A percentile compares a stretch with the other conserved stretches of the same genome.
phyloP scores from a whole-genome alignment of 2,888 invertebrate genomes.

The Microdon myrmicae region DNA sequence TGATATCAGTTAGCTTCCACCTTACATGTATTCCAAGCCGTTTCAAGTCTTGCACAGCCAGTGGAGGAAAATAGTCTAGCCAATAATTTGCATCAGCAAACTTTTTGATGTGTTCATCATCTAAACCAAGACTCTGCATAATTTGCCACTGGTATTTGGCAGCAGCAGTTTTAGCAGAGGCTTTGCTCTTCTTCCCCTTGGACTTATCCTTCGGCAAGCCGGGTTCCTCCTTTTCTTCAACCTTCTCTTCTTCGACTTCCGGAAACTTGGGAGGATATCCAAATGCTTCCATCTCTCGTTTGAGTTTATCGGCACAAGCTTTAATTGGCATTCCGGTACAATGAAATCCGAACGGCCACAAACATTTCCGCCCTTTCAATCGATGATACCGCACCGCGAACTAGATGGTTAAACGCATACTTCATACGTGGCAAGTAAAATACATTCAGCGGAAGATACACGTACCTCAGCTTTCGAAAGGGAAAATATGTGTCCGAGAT shows the following conservation, averaged over 20 bases:
- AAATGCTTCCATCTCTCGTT: constrained; percentile 89
- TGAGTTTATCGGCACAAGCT: constrained; percentile 97
- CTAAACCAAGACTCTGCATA: constrained; percentile 91
- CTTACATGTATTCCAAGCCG: constrained; percentile 90
- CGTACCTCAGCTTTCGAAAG: constrained; percentile 94
- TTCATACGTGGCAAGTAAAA: not conserved
- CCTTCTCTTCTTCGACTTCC: constrained; percentile 56
- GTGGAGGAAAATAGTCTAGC: constrained; percentile 97
- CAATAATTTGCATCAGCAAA: constrained; percentile 93
- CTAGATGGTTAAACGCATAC: constrained; percentile 67
- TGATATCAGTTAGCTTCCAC: constrained; percentile 21
- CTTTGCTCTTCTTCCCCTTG: constrained; percentile 97
- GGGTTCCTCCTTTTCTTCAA: constrained; percentile 69
- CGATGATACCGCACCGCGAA: constrained; percentile 92
- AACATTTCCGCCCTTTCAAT: constrained; percentile 87
- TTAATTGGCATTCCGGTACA: constrained; percentile 99
- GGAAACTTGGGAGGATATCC: constrained; percentile 95
- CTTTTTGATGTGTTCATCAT: constrained; percentile 89
- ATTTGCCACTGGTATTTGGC: constrained; percentile 99
- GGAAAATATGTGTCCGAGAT: constrained; percentile 97
- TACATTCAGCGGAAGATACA: not conserved
- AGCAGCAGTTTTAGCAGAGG: constrained; percentile 86
- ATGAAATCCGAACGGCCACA: constrained; percentile 98
- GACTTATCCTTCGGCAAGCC: constrained; percentile 81
- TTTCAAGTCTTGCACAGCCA: constrained; percentile 86